These are phyloP conservation scores for Helarctos malayanus DNA, from an alignment of 2,797 vertebrate genomes.

Conservation along the genomic window DNA sequence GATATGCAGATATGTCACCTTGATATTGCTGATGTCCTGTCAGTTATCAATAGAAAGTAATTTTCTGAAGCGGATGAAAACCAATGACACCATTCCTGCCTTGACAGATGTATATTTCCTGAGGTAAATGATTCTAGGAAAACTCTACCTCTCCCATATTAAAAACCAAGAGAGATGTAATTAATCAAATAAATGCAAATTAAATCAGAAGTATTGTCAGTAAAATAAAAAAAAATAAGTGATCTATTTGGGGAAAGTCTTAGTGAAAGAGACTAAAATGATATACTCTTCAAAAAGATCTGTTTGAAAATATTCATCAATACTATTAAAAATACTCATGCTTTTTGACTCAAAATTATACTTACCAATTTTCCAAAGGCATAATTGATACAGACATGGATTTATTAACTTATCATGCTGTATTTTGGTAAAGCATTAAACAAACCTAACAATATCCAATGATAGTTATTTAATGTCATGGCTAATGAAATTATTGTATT, in stretches of 20 bases:
- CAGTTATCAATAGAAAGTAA: conserved; percentile 36
- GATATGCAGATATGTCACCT: neutral
- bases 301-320: conserved; percentile 11
- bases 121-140: neutral
- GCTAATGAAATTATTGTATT: neutral
- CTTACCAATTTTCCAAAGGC: neutral
- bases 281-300: neutral
- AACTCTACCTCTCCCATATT: neutral
- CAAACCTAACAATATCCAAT: neutral
- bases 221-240: conserved; percentile 9
- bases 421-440: conserved; percentile 13
- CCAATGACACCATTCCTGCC: neutral
- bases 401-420: neutral
- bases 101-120: neutral
- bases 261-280: neutral
- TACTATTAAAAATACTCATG: neutral
- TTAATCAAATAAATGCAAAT: conserved; percentile 22
- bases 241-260: neutral
- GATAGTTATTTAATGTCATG: neutral
- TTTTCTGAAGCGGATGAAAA: neutral
- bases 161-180: neutral
- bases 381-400: neutral
- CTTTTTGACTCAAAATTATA: neutral
- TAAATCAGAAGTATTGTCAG: neutral
- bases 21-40: neutral